Base-by-base conservation (phyloP, 2,797 vertebrate genomes). In the Sciurus carolinensis region DNA sequence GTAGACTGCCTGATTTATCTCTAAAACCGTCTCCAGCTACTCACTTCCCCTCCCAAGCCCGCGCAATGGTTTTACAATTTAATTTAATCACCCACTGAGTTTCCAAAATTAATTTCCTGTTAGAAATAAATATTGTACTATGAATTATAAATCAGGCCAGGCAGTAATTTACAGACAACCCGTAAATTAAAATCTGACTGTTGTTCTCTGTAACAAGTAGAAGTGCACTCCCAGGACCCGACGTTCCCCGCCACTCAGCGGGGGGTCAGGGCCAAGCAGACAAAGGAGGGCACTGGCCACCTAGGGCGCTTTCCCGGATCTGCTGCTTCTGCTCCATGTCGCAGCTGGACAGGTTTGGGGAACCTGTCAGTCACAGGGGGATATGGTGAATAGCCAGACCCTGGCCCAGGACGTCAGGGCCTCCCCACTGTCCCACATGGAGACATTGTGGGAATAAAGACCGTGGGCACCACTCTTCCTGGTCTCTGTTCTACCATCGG, bases 61-160 rank as follows among this genome's bases (percentile, higher is more conserved):
- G 91, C 0, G 62, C 90, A 96, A 97, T 96, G 96, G 82, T 30
- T 95, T 97, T 91, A 95, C 94, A 87, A 86, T 97, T 98, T 98
- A 96, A 97, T 97, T 96, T 97, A 97, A 98, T 98, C 97, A 97
- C 94, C 97, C 97, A 96, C 83, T 92, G 73, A 90, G 87, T 97
- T 98, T 97, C 94, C 96, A 97, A 96, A 98, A 97, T 97, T 98
- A 98, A 97, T 98, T 98, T 97, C 97, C 96, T 97, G 69, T 97
- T 98, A 97, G 94, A 88, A 97, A 95, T 95, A 95, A 97, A 94
- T 96, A 97, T 98, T 96, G 95, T 97, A 92, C 92, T 80, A 30
- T 95, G 97, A 98, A 98, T 97, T 97, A 96, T 96, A 97, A 98
- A 97, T 96, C 97, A 98, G 95, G 96, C 83, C 36, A 54, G 94